A percentile compares a stretch with the other conserved stretches of the same genome.
These are phyloP conservation scores for Nannoperca australis DNA, from an alignment of 2,797 vertebrate species.

Conservation along the genomic window DNA sequence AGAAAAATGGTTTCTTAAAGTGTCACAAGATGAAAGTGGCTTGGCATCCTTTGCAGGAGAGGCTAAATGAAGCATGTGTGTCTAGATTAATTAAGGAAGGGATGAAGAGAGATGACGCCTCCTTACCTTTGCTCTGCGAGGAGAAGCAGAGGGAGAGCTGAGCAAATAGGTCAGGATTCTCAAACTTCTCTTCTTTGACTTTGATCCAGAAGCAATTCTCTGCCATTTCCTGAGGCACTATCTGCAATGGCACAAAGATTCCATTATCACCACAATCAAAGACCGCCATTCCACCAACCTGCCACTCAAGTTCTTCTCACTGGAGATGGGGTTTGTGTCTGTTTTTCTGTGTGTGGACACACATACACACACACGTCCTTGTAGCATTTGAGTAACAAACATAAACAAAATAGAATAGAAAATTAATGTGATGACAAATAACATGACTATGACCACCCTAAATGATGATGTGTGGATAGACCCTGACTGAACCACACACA, in stretches of 20 bases:
- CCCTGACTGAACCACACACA: conserved; percentile 23
- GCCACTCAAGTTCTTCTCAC: conserved; percentile 79
- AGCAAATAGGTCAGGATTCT: conserved; percentile 93
- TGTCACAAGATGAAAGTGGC: conserved; percentile 75
- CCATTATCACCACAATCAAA: conserved; percentile 83
- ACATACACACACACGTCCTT: conserved; percentile 58
- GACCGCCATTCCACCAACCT: conserved; percentile 70
- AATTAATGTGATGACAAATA: conserved; percentile 17
- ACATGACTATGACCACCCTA: conserved; percentile 31
- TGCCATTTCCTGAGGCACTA: conserved; percentile 95
- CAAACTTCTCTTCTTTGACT: conserved; percentile 96
- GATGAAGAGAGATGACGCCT: conserved; percentile 59
- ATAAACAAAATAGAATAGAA: conserved; percentile 1
- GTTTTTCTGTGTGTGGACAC: conserved; percentile 25
- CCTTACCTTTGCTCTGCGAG: conserved; percentile 94
- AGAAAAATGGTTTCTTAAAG: conserved; percentile 67
- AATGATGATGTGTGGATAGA: conserved; percentile 41
- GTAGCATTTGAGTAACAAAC: conserved; percentile 42
- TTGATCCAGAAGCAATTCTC: conserved; percentile 99
- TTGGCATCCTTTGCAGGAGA: conserved; percentile 49
- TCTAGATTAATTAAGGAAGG: conserved; percentile 72
- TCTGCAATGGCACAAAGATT: conserved; percentile 88
- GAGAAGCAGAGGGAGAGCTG: conserved; percentile 93
- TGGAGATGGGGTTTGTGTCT: conserved; percentile 55
- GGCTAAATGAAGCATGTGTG: conserved; percentile 70